Evolutionary conservation across 1,140 invertebrate genomes (phyloP), one percentile per base, ranked within the genome.

Genomic region (Cepaea nemoralis): DNA sequence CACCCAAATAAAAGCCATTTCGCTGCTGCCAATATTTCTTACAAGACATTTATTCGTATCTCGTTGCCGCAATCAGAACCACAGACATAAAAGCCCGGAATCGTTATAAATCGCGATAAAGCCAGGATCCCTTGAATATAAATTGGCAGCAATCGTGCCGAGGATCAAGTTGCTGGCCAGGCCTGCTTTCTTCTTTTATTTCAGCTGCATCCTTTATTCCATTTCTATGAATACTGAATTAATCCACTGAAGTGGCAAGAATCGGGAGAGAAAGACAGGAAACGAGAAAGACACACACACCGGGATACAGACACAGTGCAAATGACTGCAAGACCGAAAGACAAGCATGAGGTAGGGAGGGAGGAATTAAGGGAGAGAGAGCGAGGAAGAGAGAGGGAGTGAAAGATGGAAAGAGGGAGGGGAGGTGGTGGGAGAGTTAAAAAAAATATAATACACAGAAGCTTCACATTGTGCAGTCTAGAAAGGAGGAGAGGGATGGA

Each of bases 101-200:
- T 69, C 33, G 67, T 69, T 69, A 69, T 69, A 69, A 69, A 69
- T 69, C 67, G 67, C 67, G 67, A 69, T 69, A 69, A 69, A 69
- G 67, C 67, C 67, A 14, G 33, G 8, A 69, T 69, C 67, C n/a
- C 14, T n/a, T 69, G 67, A 69, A 69, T 69, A 69, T 69, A 69
- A 69, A 69, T 69, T 69, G 67, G 67, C 67, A 69, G 67, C 67
- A 69, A 69, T 69, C 67, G 37, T 39, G 8, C 67, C 67, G 67
- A 8, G 33, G 67, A 69, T 69, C 67, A 69, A 35, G 8, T 69
- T 69, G 14, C 12, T 59, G 55, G 55, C 55, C n/a, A 59, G 55
- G 55, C 55, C 55, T 35, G 67, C 6, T 16, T 16, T 37, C 35
- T 69, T 69, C 12, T 35, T 35, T 69, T 69, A 6, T 39, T 69